Percentiles rank a stretch among this genome's conserved stretches.
Conservation (phyloP, 2,797 vertebrate genomes). For the Smutsia temminckii region DNA sequence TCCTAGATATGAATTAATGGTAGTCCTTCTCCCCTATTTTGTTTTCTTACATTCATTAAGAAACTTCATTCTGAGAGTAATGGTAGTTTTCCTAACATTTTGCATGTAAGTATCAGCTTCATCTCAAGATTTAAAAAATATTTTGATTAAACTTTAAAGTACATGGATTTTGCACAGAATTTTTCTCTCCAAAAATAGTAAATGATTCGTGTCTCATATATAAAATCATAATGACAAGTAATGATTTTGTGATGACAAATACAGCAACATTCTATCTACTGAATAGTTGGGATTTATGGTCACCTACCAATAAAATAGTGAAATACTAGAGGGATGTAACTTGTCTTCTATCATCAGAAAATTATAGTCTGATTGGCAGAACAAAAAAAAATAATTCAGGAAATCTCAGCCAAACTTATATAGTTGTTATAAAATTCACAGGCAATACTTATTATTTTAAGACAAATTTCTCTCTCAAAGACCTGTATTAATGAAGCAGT, state of each 20-base stretch:
- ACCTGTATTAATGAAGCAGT: slow-evolving; percentile 48
- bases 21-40: not conserved
- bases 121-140: not conserved
- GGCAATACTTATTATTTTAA: slow-evolving; percentile 33
- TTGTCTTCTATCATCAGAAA: not conserved
- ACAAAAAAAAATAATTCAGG: not conserved
- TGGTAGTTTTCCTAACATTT: not conserved
- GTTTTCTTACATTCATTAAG: not conserved
- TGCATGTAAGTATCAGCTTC: not conserved
- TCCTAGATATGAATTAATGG: not conserved
- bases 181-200: not conserved
- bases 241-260: not conserved
- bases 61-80: not conserved
- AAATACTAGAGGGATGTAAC: not conserved
- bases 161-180: not conserved
- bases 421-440: slow-evolving; percentile 11
- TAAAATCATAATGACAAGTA: not conserved
- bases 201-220: not conserved
- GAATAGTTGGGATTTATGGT: not conserved
- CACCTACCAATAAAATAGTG: not conserved
- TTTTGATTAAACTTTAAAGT: not conserved
- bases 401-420: not conserved
- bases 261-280: not conserved
- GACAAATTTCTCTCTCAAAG: slow-evolving; percentile 8
- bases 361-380: not conserved